Base-by-base conservation (phyloP, 1,140 invertebrate species). In the Phocides pigmalion region DNA sequence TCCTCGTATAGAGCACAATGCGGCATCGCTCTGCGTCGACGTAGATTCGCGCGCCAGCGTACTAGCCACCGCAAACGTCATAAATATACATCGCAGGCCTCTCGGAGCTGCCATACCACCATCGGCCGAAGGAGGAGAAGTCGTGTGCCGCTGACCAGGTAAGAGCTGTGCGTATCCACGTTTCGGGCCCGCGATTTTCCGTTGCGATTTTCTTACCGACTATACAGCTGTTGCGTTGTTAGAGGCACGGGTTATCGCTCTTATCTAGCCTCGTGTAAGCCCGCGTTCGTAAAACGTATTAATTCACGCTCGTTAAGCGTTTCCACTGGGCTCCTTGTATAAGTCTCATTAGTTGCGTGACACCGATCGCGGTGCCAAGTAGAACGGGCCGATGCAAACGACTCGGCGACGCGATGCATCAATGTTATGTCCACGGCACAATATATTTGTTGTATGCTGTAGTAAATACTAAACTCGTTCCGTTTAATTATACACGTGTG, bases 1-100 rank as follows among this genome's bases (percentile, higher is more conserved):
- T 74, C 75, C 22, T 68, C 62, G 79, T 84, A 85, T 84, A 87
- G 83, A 86, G 63, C 78, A 82, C 79, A 87, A 82, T 89, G 84
- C 86, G 86, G 83, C 79, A 87, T 65, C 76, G 73, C 53, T 78
- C 78, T 82, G 84, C 79, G 79, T 76, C 82, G 82, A 83, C 81
- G 80, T 82, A 68, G 53, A 64, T 63, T 58, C 66, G 75, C 73
- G 83, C 87, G 83, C 83, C 79, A 79, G 80, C 77, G 80, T 82
- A 82, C 66, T 86, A 78, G 75, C 72, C 67, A 54, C 81, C 66
- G 28, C 76, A 73, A 62, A 65, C 62, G 66, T 73, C 74, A 78
- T 84, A 86, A 81, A 82, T 85, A 86, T 78, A 74, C 68, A 74
- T 62, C 80, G 68, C 74, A 66, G 32, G 59, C 41, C 63, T 47